These are phyloP conservation scores for Galerucella nymphaeae DNA, from an alignment of 2,888 invertebrate species.

Conservation along the genomic window DNA sequence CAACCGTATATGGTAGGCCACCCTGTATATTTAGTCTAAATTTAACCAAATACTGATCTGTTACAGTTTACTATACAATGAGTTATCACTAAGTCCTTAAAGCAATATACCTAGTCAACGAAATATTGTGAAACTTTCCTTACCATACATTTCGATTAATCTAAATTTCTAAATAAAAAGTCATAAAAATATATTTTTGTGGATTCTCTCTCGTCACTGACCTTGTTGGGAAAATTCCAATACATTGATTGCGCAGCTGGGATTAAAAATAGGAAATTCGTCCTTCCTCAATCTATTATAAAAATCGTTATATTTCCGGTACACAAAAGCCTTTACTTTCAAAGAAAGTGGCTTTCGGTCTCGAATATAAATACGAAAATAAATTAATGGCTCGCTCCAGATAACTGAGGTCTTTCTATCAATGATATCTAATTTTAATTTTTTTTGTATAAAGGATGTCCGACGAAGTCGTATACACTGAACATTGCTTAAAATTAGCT, in stretches of 20 bases:
- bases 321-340: slow-evolving; percentile 2
- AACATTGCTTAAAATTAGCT: too few species aligned
- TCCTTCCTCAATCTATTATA: not conserved
- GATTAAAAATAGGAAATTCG: slow-evolving; percentile 7
- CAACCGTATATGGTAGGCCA: too few species aligned
- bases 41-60: too few species aligned
- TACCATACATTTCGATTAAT: too few species aligned
- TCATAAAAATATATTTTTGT: not conserved
- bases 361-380: not conserved
- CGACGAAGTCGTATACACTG: too few species aligned
- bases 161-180: not conserved
- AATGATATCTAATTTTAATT: slow-evolving; percentile 9
- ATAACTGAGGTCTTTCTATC: slow-evolving; percentile 6
- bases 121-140: too few species aligned
- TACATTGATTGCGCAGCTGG: not conserved
- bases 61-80: too few species aligned
- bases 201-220: not conserved
- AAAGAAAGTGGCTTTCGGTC: not conserved
- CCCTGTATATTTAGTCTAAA: too few species aligned
- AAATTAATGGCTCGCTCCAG: not conserved
- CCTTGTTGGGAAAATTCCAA: slow-evolving; percentile 14
- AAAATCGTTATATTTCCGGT: slow-evolving; percentile 7
- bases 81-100: too few species aligned
- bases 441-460: too few species aligned
- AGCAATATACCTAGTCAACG: too few species aligned